Base-by-base conservation (phyloP, 2,113 vertebrate species). In the Anarrhichthys ocellatus region DNA sequence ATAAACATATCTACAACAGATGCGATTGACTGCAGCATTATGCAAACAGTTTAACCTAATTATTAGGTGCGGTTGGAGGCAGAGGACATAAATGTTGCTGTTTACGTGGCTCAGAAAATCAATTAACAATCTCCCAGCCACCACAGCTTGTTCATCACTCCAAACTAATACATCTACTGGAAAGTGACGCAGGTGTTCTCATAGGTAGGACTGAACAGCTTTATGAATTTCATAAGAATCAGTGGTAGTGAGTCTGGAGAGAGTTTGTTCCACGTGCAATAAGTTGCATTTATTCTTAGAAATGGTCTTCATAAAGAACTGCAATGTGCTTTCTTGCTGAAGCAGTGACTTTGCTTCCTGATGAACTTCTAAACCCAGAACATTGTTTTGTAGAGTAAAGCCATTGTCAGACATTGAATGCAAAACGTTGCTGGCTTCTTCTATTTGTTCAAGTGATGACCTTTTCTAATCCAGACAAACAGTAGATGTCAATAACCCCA, bases 31-130 rank as follows among this genome's bases (percentile, higher is more conserved):
- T 79, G 52, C 54, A 54, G 62, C 67, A 36, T 64, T 75, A 75
- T 63, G 56, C 29, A 70, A 79, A 83, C 61, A 42, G 24, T 65
- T 81, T 42, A 81, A 85, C 82, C 38, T 67, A 90, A 77, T 79
- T 20, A 77, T 71, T 75, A 67, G 22, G 18, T 64, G 22, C 62
- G 61, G 48, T 48, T 73, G 46, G 67, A 73, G 62, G 61, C 32
- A 76, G 7, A 73, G 61, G 50, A 87, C 70, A 74, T 75, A 74
- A 76, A 83, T 67, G 29, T 52, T 76, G 11, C 14, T 75, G 61
- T 83, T 75, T 76, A 46, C 63, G 40, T 74, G 63, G 50, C 40
- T 78, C 42, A 66, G 42, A 69, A 80, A 79, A 87, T 84, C 38
- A 5, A 63, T 76, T 87, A 69, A 73, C 71, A 63, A 58, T 71